Evolutionary conservation across 2,888 invertebrate species (phyloP).

Genomic region (Lycaena phlaeas): DNA sequence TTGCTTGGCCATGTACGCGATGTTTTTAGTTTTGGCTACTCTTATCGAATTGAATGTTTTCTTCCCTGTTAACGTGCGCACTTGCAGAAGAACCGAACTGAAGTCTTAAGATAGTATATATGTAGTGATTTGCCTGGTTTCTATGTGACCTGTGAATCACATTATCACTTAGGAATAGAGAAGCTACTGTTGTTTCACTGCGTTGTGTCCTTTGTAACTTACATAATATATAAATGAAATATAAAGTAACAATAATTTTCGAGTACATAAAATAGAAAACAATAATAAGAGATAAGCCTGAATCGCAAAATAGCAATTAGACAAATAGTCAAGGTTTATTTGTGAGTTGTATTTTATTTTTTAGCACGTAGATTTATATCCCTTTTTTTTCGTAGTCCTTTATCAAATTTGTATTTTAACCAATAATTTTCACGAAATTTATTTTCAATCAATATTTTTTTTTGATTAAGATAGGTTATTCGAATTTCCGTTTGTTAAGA

Average conservation of each 20-base stretch:
- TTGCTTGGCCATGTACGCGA: slow-evolving; percentile 89
- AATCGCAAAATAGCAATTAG: too few relatives aligned
- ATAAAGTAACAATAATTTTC: background rate
- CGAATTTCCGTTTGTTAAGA: too few relatives aligned
- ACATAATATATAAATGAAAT: background rate
- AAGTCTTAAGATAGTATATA: slow-evolving; percentile 32
- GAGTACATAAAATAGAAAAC: background rate
- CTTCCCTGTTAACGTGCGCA: slow-evolving; percentile 91
- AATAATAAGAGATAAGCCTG: too few relatives aligned
- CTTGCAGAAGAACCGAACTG: slow-evolving; percentile 77
- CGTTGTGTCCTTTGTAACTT: background rate
- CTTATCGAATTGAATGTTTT: slow-evolving; percentile 94
- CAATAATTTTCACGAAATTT: too few relatives aligned
- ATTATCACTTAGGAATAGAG: slow-evolving; percentile 9
- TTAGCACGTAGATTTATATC: background rate
- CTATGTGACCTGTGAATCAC: slow-evolving; percentile 13
- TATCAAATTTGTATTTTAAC: too few relatives aligned
- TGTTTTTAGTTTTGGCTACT: slow-evolving; percentile 89
- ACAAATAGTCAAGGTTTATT: background rate
- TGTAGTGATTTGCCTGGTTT: slow-evolving; percentile 10
- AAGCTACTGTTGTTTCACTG: slow-evolving; percentile 4
- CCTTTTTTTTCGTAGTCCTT: too few relatives aligned
- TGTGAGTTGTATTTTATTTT: background rate
- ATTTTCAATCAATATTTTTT: too few relatives aligned
- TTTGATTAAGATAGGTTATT: too few relatives aligned